Percentiles rank a stretch among this genome's conserved stretches.
Evolutionary conservation across 2,888 invertebrate genomes (phyloP).

Genomic region (Dolichopus griseipennis): DNA sequence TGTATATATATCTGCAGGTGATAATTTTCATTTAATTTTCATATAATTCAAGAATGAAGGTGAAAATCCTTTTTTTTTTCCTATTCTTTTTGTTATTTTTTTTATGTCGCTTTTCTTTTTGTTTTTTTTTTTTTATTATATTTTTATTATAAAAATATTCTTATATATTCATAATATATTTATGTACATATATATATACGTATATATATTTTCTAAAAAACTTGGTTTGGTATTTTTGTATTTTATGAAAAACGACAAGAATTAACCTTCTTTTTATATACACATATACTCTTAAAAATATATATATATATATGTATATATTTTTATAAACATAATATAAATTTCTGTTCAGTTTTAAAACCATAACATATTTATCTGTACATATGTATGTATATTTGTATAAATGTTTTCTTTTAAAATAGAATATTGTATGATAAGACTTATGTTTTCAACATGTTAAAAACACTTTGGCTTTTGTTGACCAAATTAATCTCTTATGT

Average conservation of each 20-base stretch:
- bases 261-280: not conserved
- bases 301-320: no score
- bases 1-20: not conserved
- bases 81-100: not conserved
- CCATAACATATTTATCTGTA: no score
- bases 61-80: not conserved
- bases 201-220: no score
- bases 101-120: not conserved
- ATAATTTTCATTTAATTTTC: conserved; percentile 6
- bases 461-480: conserved; percentile 6
- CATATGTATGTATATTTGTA: no score
- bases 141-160: not conserved
- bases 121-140: no score
- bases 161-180: no score
- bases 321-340: no score
- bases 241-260: not conserved
- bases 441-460: conserved; percentile 6
- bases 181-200: no score
- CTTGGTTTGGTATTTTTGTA: not conserved
- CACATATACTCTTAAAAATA: no score
- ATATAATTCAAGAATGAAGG: not conserved
- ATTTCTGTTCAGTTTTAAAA: no score
- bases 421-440: not conserved
- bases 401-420: not conserved
- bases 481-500: conserved; percentile 6